Evolutionary conservation across 2,888 invertebrate genomes (phyloP).

Genomic region (Bimastos eiseni): DNA sequence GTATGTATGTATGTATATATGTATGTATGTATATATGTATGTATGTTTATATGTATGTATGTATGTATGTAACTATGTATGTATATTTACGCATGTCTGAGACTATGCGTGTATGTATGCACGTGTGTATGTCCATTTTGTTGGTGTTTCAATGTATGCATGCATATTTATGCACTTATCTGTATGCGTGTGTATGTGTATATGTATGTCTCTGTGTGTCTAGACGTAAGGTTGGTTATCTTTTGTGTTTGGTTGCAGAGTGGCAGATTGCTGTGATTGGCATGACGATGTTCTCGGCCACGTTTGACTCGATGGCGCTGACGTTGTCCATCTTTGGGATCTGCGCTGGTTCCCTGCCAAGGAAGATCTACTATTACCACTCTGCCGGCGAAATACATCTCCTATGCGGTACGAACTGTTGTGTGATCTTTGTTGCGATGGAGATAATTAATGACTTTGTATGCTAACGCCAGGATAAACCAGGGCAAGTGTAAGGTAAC

Average conservation of each 20-base stretch:
- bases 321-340: constrained; percentile 58
- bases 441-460: too few species aligned
- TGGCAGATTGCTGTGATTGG: constrained; percentile 61
- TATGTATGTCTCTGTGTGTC: not conserved
- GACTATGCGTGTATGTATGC: not conserved
- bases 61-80: too few species aligned
- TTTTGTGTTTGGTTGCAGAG: constrained; percentile 46
- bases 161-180: too few species aligned
- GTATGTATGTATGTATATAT: too few species aligned
- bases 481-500: not conserved
- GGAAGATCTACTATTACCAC: constrained; percentile 62
- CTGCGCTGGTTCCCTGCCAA: constrained; percentile 57
- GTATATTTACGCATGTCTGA: too few species aligned
- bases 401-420: constrained; percentile 57
- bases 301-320: constrained; percentile 58
- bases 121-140: not conserved
- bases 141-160: too few species aligned
- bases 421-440: not conserved
- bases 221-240: not conserved
- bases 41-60: too few species aligned
- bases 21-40: too few species aligned
- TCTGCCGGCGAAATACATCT: constrained; percentile 62
- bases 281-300: constrained; percentile 57
- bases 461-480: too few species aligned
- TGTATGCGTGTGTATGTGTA: not conserved